Percentiles rank a stretch among this genome's conserved stretches.
Evolutionary conservation across 2,113 vertebrate genomes (phyloP).

Genomic region (Montifringilla adamsi): DNA sequence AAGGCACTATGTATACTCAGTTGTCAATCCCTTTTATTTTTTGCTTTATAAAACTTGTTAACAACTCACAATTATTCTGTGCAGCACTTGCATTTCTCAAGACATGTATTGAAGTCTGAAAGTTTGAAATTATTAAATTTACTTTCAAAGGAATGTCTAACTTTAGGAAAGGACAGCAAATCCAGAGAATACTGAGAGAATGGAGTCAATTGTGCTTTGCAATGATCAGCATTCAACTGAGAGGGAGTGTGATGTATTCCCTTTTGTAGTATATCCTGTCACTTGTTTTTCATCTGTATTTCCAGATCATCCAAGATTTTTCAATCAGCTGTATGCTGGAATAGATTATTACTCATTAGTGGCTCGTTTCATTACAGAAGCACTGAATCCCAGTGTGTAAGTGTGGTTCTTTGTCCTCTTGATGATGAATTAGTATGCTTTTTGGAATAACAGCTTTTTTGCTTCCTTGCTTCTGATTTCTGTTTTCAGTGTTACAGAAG

Average conservation of each 20-base stretch:
- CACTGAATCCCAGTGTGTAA: conserved; percentile 86
- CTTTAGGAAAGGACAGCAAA: not conserved
- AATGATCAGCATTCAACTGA: not conserved
- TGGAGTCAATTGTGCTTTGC: not conserved
- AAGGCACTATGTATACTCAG: not conserved
- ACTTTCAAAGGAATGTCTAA: not conserved
- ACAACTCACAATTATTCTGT: not conserved
- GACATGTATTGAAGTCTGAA: not conserved
- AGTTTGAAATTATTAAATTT: not conserved
- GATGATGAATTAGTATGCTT: not conserved
- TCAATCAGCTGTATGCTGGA: conserved; percentile 86
- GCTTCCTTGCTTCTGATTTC: not conserved
- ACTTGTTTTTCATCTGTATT: conserved; percentile 33
- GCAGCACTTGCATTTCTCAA: not conserved
- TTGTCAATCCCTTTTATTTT: not conserved
- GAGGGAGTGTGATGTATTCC: not conserved
- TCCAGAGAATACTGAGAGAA: not conserved
- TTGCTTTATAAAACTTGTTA: not conserved
- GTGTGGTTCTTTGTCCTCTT: conserved; percentile 48
- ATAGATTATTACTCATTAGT: conserved; percentile 84
- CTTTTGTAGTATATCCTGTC: not conserved
- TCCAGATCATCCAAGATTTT: conserved; percentile 85
- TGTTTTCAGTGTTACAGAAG: not conserved
- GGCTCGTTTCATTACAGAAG: conserved; percentile 83
- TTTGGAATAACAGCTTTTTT: not conserved